Conservation (phyloP, 2,113 vertebrate genomes). For the Tauraco erythrolophus region DNA sequence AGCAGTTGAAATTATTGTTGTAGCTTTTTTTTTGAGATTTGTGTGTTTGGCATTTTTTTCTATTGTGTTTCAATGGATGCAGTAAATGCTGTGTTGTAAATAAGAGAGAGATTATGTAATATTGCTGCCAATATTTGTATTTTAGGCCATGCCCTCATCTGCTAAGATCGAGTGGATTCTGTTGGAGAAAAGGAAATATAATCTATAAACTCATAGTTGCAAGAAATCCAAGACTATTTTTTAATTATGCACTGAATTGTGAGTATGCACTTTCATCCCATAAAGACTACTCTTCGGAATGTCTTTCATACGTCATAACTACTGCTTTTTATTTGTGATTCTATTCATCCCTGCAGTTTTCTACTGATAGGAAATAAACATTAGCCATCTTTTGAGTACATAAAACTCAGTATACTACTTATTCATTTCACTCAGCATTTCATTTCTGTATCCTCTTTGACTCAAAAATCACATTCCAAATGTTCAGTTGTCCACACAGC, state of each 20-base stretch:
- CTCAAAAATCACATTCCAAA: neutral
- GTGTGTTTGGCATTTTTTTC: neutral
- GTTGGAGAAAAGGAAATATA: neutral
- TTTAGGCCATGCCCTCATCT: neutral
- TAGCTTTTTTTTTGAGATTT: neutral
- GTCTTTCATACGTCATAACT: rapidly evolving
- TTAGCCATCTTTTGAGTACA: neutral
- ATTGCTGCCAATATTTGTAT: neutral
- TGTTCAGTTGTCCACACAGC: neutral
- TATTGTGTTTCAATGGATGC: neutral
- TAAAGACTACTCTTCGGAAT: neutral
- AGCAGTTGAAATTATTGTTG: neutral
- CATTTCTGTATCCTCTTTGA: neutral
- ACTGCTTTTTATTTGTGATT: neutral
- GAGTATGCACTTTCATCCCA: neutral
- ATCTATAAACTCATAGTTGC: neutral
- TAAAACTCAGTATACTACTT: neutral
- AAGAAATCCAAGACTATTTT: neutral
- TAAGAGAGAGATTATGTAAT: neutral
- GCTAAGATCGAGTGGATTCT: neutral
- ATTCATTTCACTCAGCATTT: neutral
- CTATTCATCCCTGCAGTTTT: neutral
- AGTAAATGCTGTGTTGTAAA: neutral
- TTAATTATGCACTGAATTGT: neutral
- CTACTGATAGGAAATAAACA: neutral